Evolutionary conservation across 2,888 invertebrate genomes (phyloP).

Genomic region (Vesta saturnalis): DNA sequence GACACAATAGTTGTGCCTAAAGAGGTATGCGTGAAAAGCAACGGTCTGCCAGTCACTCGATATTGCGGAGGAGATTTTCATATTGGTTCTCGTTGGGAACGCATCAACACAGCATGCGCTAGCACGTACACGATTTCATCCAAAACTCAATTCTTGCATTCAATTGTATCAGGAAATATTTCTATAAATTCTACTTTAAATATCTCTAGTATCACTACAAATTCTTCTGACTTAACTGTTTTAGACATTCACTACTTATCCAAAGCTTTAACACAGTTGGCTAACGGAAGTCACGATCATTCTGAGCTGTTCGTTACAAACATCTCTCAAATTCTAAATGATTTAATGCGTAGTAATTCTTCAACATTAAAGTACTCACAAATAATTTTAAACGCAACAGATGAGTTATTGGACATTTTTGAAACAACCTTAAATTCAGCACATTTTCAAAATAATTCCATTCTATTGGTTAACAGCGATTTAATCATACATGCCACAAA

Average conservation of each 20-base stretch:
- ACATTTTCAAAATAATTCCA: slow-evolving; percentile 40
- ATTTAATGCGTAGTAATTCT: slow-evolving; percentile 50
- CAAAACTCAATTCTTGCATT: slow-evolving; percentile 25
- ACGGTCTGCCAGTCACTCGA: slow-evolving; percentile 68
- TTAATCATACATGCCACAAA: slow-evolving; percentile 66
- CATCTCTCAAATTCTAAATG: slow-evolving; percentile 66
- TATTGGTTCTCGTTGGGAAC: slow-evolving; percentile 68
- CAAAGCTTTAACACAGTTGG: slow-evolving; percentile 44
- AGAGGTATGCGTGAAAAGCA: slow-evolving; percentile 68
- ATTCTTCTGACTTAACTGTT: slow-evolving; percentile 45
- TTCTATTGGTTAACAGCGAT: slow-evolving; percentile 61
- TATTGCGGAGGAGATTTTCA: slow-evolving; percentile 69
- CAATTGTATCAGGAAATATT: slow-evolving; percentile 13
- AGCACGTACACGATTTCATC: slow-evolving; percentile 13
- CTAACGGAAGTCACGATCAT: slow-evolving; percentile 15
- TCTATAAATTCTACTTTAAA: slow-evolving; percentile 43
- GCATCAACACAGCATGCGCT: slow-evolving; percentile 52
- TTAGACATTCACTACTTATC: slow-evolving; percentile 54
- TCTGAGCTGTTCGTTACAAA: slow-evolving; percentile 60
- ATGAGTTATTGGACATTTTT: slow-evolving; percentile 69
- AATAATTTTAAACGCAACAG: slow-evolving; percentile 70
- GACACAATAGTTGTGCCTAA: slow-evolving; percentile 66
- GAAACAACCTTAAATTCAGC: slow-evolving; percentile 66
- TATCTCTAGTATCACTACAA: slow-evolving; percentile 43
- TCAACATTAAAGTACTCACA: slow-evolving; percentile 60